Base-by-base conservation (phyloP, 1,140 invertebrate genomes). In the Carcinoscorpius rotundicauda region DNA sequence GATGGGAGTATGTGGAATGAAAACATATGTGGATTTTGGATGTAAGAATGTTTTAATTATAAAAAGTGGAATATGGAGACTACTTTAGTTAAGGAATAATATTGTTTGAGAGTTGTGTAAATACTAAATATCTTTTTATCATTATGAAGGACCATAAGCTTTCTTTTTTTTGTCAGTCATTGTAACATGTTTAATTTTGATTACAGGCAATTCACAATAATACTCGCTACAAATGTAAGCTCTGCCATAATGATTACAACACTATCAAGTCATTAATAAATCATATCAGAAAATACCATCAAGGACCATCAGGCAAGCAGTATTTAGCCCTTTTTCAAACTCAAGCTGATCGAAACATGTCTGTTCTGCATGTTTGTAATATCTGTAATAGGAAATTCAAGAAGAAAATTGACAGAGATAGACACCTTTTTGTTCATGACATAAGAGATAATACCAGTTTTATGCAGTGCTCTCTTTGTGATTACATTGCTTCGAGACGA, bases 351-450 rank as follows among this genome's bases (percentile, higher is more conserved):
- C 29, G 67, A 55, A 57, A 9, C 8, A n/a, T 55, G 9, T 74
- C 74, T 2, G 67, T 78, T 9, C 73, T 78, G 49, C 76, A 78
- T 66, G 73, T 76, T 69, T 78, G 77, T 67, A 76, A 77, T 65
- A 73, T 78, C 5, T 78, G 77, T 69, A 77, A 77, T 63, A 63
- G 77, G 4, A 78, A 77, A 66, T 78, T 78, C 69, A 78, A 78
- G 67, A 78, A 78, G 69, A 74, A 75, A 65, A 72, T 75, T 9
- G 77, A 78, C 65, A 62, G 76, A 29, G 77, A 78, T 62, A 65
- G 77, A 51, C 77, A 78, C 68, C 66, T 78, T 63, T 77, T 75
- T 68, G 72, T 77, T 10, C 77, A 78, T 62, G 75, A 77, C 63
- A 75, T 76, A 49, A 72, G 71, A 66, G 73, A 75, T 55, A 69